These are phyloP conservation scores for Potamilus streckersoni DNA, from an alignment of 1,140 invertebrate species.

Conservation along the genomic window DNA sequence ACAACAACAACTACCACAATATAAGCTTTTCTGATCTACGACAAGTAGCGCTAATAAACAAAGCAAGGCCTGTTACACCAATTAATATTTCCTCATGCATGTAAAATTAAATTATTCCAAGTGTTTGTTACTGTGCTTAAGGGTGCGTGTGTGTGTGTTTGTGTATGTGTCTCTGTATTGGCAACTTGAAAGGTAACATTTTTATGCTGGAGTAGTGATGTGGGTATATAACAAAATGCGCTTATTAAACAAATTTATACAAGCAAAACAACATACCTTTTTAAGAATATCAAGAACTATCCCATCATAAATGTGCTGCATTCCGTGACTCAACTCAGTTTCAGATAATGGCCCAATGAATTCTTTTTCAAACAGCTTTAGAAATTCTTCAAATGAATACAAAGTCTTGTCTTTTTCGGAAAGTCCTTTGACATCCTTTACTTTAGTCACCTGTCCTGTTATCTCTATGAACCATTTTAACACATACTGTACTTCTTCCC, in stretches of 20 bases:
- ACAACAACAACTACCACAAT: no score
- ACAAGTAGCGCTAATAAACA: no score
- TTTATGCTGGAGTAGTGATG: no score
- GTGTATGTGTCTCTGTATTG: background rate
- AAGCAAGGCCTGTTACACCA: background rate
- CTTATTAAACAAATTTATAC: no score
- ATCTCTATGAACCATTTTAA: slow-evolving; percentile 16
- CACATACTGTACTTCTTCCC: slow-evolving; percentile 14
- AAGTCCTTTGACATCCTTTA: slow-evolving; percentile 12
- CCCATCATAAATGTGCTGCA: slow-evolving; percentile 73
- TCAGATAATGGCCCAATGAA: slow-evolving; percentile 39
- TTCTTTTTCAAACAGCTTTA: slow-evolving; percentile 28
- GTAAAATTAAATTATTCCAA: background rate
- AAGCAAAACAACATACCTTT: no score
- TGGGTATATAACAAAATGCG: no score
- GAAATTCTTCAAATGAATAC: slow-evolving; percentile 19
- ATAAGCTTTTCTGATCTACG: no score
- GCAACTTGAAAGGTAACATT: slow-evolving; percentile 1
- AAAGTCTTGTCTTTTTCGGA: slow-evolving; percentile 1
- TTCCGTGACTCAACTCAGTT: slow-evolving; percentile 78
- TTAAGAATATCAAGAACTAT: no score
- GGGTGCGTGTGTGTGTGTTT: no score
- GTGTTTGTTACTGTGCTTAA: no score
- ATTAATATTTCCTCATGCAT: background rate
- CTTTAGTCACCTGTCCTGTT: slow-evolving; percentile 23